These are phyloP conservation scores for Echinops telfairi DNA, from an alignment of 2,113 vertebrate species.

Conservation along the genomic window DNA sequence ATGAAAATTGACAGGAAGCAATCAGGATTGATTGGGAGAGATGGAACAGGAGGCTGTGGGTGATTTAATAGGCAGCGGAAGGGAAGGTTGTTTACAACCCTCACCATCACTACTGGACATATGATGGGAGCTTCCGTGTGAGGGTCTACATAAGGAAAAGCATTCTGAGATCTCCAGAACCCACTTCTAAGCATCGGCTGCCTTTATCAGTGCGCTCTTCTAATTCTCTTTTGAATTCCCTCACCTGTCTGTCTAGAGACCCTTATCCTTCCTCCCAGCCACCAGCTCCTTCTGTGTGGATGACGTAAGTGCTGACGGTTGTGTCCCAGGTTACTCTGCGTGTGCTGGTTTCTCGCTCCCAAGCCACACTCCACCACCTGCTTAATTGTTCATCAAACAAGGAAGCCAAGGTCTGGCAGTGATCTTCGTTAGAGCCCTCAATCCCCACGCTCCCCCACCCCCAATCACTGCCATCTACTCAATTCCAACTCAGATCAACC, in stretches of 20 bases:
- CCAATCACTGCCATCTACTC: no score
- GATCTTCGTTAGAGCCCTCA: constrained; percentile 24
- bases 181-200: not conserved
- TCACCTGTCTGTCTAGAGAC: not conserved
- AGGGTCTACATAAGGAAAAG: not conserved
- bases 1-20: not conserved
- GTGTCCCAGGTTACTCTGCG: not conserved
- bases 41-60: not conserved
- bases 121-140: not conserved
- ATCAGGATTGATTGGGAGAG: not conserved
- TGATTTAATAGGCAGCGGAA: not conserved
- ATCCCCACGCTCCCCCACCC: not conserved
- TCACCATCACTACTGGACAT: not conserved
- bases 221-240: not conserved
- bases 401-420: not conserved
- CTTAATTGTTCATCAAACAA: not conserved
- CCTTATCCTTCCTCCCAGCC: not conserved
- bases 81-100: not conserved
- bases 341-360: not conserved
- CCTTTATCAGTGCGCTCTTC: not conserved
- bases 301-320: not conserved
- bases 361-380: not conserved
- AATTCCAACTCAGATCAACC: no score
- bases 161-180: not conserved
- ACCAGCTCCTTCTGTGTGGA: not conserved